Evolutionary conservation across 92 coral and sea anemone species (phyloP).

Genomic region (Porites lobata): DNA sequence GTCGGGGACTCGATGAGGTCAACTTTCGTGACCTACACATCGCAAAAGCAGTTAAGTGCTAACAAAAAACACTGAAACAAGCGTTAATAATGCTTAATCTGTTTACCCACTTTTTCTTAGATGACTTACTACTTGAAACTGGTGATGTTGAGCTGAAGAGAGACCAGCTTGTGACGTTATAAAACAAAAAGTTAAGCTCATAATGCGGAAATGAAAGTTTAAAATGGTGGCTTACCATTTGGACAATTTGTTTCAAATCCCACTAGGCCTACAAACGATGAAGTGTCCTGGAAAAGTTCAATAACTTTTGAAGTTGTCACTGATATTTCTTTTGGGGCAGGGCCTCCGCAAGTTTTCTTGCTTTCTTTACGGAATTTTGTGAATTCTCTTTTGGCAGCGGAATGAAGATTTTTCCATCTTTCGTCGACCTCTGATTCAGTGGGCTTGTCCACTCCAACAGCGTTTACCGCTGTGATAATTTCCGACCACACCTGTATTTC

Average conservation of each 20-base stretch:
- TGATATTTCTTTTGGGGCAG: background rate
- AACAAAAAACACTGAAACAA: too few relatives aligned
- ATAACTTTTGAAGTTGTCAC: background rate
- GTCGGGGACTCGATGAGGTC: too few relatives aligned
- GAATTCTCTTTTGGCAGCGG: background rate
- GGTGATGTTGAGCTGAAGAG: too few relatives aligned
- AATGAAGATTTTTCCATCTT: conserved; percentile 1
- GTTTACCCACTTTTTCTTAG: too few relatives aligned
- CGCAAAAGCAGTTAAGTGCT: too few relatives aligned
- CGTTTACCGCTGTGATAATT: background rate
- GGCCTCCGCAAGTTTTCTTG: background rate
- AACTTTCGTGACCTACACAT: too few relatives aligned
- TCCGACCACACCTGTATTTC: background rate
- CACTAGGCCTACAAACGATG: background rate
- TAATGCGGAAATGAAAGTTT: too few relatives aligned
- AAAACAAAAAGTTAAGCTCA: too few relatives aligned
- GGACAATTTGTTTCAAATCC: background rate
- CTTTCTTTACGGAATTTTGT: background rate
- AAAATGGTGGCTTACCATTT: too few relatives aligned
- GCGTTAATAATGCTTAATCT: too few relatives aligned
- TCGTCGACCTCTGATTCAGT: background rate
- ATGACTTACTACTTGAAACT: too few relatives aligned
- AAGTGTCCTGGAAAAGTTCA: background rate
- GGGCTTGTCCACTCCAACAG: background rate
- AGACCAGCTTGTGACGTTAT: too few relatives aligned